Conservation (phyloP, 2,113 vertebrate genomes). For the Sinosuthora webbiana region DNA sequence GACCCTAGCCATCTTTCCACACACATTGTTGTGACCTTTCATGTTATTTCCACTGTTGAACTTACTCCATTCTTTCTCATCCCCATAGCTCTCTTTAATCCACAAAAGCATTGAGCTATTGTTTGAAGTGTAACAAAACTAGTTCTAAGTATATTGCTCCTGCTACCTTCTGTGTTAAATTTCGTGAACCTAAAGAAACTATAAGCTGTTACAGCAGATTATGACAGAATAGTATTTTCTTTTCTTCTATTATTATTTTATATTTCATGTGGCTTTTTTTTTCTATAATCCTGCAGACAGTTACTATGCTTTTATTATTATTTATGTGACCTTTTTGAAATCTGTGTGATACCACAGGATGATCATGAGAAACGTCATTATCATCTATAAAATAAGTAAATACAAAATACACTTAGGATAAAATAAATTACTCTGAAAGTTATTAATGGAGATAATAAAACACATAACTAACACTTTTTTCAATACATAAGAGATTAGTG, state of each 20-base stretch:
- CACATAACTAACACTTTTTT: neutral
- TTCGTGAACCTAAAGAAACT: neutral
- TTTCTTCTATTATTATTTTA: neutral
- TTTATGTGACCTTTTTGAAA: neutral
- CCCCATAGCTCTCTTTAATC: accelerated
- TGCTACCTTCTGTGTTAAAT: neutral
- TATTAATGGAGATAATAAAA: neutral
- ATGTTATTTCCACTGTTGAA: neutral
- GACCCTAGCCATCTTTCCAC: neutral
- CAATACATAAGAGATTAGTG: neutral
- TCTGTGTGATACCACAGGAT: neutral
- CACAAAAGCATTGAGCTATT: neutral
- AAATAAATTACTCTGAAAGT: neutral
- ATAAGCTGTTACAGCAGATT: neutral
- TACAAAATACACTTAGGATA: neutral
- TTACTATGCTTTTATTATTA: neutral
- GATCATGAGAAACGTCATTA: neutral
- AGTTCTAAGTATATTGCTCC: neutral
- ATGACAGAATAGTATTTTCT: neutral
- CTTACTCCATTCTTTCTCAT: neutral
- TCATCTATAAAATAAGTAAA: neutral
- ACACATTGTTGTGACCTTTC: neutral
- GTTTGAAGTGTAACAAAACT: neutral
- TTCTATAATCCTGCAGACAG: neutral
- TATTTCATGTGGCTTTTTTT: neutral